Evolutionary conservation across 2,888 invertebrate genomes (phyloP).

Genomic region (Neria commutata): DNA sequence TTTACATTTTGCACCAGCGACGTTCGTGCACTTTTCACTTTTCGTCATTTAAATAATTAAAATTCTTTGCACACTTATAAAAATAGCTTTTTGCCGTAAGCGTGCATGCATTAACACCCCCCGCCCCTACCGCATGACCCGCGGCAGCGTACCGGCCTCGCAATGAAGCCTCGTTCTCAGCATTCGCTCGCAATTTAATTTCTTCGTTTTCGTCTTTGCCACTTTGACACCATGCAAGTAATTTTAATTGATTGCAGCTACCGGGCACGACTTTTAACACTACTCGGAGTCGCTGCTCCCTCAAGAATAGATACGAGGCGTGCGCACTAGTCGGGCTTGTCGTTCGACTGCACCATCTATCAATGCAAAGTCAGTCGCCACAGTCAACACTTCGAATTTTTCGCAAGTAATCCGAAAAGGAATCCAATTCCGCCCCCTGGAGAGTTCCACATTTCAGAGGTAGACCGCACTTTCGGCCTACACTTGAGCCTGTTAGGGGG

Average conservation of each 20-base stretch:
- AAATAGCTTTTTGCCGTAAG: not conserved
- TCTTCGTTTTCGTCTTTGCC: no score
- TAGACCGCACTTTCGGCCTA: conserved; percentile 12
- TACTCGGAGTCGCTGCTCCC: not conserved
- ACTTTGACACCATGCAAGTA: conserved; percentile 1
- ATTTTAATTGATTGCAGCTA: conserved; percentile 9
- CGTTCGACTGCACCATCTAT: not conserved
- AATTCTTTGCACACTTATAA: not conserved
- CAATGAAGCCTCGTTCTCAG: not conserved
- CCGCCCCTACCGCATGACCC: not conserved
- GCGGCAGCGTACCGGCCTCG: not conserved
- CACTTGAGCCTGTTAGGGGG: no score
- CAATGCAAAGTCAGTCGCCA: not conserved
- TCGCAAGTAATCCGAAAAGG: not conserved
- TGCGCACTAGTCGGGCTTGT: no score
- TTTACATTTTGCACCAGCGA: not conserved
- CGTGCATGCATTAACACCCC: not conserved
- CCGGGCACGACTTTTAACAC: no score
- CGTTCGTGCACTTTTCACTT: not conserved
- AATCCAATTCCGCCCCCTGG: not conserved
- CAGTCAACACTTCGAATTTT: not conserved
- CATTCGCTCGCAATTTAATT: conserved; percentile 7
- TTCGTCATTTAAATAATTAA: conserved; percentile 1
- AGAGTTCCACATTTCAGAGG: conserved; percentile 9
- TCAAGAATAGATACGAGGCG: no score